phyloP scores from a whole-genome alignment of 2,888 invertebrate species.

The Flexamia atlantica region DNA sequence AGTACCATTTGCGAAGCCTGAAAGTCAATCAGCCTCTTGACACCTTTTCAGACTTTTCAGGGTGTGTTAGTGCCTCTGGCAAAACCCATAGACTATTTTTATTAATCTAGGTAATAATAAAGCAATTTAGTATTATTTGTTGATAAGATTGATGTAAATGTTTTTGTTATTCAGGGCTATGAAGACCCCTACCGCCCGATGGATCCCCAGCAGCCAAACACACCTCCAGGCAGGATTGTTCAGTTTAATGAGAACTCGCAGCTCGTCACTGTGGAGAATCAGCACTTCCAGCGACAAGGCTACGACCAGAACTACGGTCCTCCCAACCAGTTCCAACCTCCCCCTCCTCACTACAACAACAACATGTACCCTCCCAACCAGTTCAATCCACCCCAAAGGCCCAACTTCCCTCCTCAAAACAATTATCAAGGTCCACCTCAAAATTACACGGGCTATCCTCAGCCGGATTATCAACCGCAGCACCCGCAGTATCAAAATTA shows the following conservation, averaged over 20 bases:
- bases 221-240: background rate
- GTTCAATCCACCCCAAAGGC: conserved; percentile 2
- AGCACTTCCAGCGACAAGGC: conserved; percentile 24
- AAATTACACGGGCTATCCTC: conserved; percentile 15
- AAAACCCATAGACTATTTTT: too few species aligned
- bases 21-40: too few species aligned
- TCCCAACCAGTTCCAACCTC: background rate
- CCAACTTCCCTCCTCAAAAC: conserved; percentile 41
- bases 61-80: too few species aligned
- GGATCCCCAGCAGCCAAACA: background rate
- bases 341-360: conserved; percentile 30
- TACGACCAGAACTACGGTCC: conserved; percentile 49
- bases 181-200: conserved; percentile 33
- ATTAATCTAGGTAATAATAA: too few species aligned
- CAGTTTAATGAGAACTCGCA: conserved; percentile 39
- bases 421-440: conserved; percentile 20
- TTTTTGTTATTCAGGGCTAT: background rate
- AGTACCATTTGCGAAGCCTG: too few species aligned
- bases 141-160: background rate
- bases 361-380: conserved; percentile 25
- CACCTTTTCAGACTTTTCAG: too few species aligned
- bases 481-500: conserved; percentile 41
- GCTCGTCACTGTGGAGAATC: conserved; percentile 40
- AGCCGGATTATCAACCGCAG: conserved; percentile 13
- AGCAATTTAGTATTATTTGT: too few species aligned